A percentile compares a stretch with the other conserved stretches of the same genome.
phyloP scores from a whole-genome alignment of 2,797 vertebrate species.

The Hylomyscus alleni region DNA sequence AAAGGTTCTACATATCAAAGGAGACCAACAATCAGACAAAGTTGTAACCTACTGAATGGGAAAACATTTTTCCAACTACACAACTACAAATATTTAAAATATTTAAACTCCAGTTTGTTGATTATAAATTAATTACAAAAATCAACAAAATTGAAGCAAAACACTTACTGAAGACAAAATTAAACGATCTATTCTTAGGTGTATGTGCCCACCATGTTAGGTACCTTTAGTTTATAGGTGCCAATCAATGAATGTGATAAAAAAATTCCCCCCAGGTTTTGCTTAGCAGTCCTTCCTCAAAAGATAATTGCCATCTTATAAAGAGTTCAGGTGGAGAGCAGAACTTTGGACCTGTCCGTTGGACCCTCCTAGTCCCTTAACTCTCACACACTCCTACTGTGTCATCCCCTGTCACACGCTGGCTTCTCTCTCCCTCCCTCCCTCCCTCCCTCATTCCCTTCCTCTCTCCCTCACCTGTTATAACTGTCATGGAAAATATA shows the following conservation, averaged over 20 bases:
- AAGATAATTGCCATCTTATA: background rate
- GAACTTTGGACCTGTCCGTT: background rate
- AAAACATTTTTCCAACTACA: background rate
- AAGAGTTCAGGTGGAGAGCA: background rate
- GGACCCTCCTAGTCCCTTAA: background rate
- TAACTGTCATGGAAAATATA: background rate
- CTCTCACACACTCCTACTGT: background rate
- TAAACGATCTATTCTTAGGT: background rate
- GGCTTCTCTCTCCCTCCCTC: no score
- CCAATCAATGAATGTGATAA: background rate
- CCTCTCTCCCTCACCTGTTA: background rate
- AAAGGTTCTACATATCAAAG: background rate
- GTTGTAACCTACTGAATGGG: background rate
- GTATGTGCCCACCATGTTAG: background rate
- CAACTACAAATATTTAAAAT: no score
- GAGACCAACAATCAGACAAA: background rate
- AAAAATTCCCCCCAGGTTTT: background rate
- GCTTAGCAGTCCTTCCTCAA: background rate
- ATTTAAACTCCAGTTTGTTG: background rate
- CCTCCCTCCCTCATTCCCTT: background rate
- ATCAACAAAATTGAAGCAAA: background rate
- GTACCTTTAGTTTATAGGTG: background rate
- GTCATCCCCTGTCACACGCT: rapidly evolving
- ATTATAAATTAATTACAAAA: background rate
- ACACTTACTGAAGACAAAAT: slow-evolving; percentile 19